phyloP scores from a whole-genome alignment of 2,888 invertebrate genomes.

The Dolichomitus sp. region DNA sequence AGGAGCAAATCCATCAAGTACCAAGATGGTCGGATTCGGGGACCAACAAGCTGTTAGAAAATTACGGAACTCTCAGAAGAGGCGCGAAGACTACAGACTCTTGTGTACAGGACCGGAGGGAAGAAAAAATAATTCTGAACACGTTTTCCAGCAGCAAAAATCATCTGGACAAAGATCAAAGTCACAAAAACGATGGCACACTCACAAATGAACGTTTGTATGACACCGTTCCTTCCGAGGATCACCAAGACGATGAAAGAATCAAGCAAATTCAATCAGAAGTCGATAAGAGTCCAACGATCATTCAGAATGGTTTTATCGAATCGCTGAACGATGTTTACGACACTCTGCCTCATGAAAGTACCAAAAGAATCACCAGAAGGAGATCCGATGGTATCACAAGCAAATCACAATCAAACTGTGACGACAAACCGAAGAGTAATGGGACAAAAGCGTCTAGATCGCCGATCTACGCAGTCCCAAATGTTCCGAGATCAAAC shows the following conservation, averaged over 20 bases:
- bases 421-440: constrained; percentile 2
- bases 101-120: constrained; percentile 17
- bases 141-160: constrained; percentile 73
- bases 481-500: constrained; percentile 69
- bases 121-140: constrained; percentile 75
- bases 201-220: constrained; percentile 69
- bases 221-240: constrained; percentile 72
- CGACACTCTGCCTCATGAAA: constrained; percentile 57
- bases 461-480: constrained; percentile 81
- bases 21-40: constrained; percentile 79
- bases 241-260: constrained; percentile 37
- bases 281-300: constrained; percentile 23
- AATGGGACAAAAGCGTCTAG: constrained; percentile 46
- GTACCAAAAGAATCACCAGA: constrained; percentile 29
- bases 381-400: constrained; percentile 29
- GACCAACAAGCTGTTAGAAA: constrained; percentile 74
- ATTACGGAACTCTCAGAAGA: constrained; percentile 79
- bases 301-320: constrained; percentile 18
- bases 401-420: background rate
- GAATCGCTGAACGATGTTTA: constrained; percentile 59
- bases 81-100: constrained; percentile 50
- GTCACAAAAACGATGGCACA: constrained; percentile 46
- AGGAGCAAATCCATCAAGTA: constrained; percentile 73
- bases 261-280: constrained; percentile 1
- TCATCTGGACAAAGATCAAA: constrained; percentile 60